Base-by-base conservation (phyloP, 2,888 invertebrate genomes). In the Dusona sp. region DNA sequence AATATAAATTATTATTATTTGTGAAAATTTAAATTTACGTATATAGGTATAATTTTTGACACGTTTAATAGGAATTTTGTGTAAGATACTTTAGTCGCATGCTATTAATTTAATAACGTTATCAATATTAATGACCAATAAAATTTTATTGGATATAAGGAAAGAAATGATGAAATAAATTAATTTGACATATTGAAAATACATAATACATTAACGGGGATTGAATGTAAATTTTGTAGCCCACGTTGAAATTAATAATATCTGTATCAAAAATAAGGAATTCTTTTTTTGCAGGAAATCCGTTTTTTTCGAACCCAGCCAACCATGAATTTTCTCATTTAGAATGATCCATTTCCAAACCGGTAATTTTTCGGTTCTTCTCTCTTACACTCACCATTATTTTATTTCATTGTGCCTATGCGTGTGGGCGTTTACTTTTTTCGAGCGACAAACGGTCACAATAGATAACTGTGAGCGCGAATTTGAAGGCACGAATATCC, bases 381-480 rank as follows among this genome's bases (percentile, higher is more conserved):
- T 29, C 25, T 61, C 65, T 54, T 6, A n/a, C 29, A 65, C 25
- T 13, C 29, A 48, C 22, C 57, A 45, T 29, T 51, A 51, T 78
- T 78, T 67, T 25, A 19, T 54, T 73, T 54, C 51, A 25, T 57
- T 8, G 7, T 54, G n/a, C 22, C 3, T 45, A 16, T 16, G 16
- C 19, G 25, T 6, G 16, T 54, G 7, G 16, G 65, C 42, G 45
- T 73, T 79, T 67, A 61, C 36, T 48, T 51, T 65, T 74, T 67
- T 64, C 33, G 38, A 33, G 22, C 29, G 67, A 75, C 19, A 22
- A 68, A 75, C 57, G 38, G 19, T 51, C 42, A 73, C 80, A 68
- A 57, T 68, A 57, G 29, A 45, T 79, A 75, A 82, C 74, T 82
- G 81, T 67, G 36, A 38, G 80, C 16, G 25, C 25, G 25, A 29